Evolutionary conservation across 2,888 invertebrate species (phyloP), one percentile per base, ranked within the genome.

Genomic region (Drosophila tanythrix): DNA sequence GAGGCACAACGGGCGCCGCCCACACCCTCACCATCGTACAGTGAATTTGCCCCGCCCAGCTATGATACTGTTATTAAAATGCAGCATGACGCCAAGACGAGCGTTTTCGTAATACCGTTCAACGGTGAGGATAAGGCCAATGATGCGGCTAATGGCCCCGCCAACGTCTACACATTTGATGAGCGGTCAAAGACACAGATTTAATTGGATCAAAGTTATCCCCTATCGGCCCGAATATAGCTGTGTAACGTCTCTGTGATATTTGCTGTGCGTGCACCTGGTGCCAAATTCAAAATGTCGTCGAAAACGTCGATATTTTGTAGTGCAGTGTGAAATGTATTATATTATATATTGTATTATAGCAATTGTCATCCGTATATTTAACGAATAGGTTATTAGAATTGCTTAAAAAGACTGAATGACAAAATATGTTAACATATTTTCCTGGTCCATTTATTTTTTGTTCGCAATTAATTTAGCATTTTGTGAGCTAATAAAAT

Each of bases 41-140:
- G 92, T 72, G 91, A 93, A 86, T 93, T 93, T 65, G 93, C 93
- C 3, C 93, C 93, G 52, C 93, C 93, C 48, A 93, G 92, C 63
- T 93, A 93, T 70, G 93, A 93, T 48, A 89, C 92, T 5, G 92
- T 93, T 3, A 89, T 93, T 74, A 92, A 92, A 66, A 90, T 91
- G 81, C 87, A 91, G 48, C 84, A 90, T 70, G 81, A 82, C 46
- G 83, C 90, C 50, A 89, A 88, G 58, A 77, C 87, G n/a, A 82
- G 90, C 31, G 85, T 93, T 36, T 93, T 91, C 79, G 92, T 93
- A n/a, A 90, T 93, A 76, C 92, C 92, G 36, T 89, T 92, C 31
- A 60, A 82, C 0, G 70, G 61, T 1, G 74, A 63, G 56, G 68
- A 60, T 33, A 89, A 81, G 69, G 57, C 50, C 40, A 80, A 21